A percentile compares a stretch with the other conserved stretches of the same genome.
Conservation (phyloP, 2,113 vertebrate genomes). For the Noctilio leporinus region DNA sequence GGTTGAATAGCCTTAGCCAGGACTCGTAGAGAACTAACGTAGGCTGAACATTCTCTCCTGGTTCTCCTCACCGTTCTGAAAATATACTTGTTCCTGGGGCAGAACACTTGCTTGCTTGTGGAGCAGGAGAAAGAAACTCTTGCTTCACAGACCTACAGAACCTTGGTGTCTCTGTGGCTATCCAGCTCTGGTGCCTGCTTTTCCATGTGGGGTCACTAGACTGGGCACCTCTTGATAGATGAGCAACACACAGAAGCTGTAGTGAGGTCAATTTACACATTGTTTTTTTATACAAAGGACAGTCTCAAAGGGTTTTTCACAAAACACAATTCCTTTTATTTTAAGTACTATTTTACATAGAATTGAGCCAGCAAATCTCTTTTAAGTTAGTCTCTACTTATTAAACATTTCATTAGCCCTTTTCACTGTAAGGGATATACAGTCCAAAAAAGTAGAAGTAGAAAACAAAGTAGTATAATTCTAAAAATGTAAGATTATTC, state of each 20-base stretch:
- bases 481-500: background rate
- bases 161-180: accelerated
- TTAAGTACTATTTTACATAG: background rate
- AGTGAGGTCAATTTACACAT: background rate
- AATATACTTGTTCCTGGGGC: background rate
- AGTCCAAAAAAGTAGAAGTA: background rate
- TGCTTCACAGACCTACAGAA: background rate
- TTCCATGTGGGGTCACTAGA: background rate
- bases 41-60: background rate
- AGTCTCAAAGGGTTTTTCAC: background rate
- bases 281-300: background rate
- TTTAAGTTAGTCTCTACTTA: background rate
- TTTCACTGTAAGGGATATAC: background rate
- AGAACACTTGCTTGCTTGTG: background rate
- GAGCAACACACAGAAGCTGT: background rate
- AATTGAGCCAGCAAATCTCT: background rate
- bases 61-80: background rate
- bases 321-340: background rate
- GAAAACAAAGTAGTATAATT: background rate
- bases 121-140: background rate
- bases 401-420: background rate
- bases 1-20: background rate
- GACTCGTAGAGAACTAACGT: background rate
- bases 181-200: accelerated
- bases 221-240: accelerated